Conservation (phyloP, 2,113 vertebrate genomes). For the Seriola rivoliana region DNA sequence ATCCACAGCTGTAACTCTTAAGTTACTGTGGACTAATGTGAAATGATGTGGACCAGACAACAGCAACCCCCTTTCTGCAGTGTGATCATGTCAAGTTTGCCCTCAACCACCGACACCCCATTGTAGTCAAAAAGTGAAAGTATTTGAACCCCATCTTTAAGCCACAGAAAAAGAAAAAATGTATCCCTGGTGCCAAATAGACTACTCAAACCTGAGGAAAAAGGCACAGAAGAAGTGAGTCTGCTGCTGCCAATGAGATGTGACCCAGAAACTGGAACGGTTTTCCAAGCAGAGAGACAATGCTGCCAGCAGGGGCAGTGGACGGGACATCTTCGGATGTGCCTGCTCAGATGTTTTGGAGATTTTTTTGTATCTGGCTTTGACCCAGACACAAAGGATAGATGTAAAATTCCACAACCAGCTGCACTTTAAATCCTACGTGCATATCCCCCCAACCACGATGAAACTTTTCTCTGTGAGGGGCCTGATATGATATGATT, state of each 20-base stretch:
- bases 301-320: constrained; percentile 3
- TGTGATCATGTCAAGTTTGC: neutral
- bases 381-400: constrained; percentile 55
- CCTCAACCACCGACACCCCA: neutral
- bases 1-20: constrained; percentile 21
- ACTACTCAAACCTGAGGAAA: constrained; percentile 44
- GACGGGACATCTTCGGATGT: constrained; percentile 33
- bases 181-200: constrained; percentile 23
- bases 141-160: constrained; percentile 30
- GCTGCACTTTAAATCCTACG: constrained; percentile 81
- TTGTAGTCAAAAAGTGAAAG: neutral
- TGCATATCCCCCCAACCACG: constrained; percentile 42
- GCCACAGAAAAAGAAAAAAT: constrained; percentile 4
- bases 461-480: constrained; percentile 44
- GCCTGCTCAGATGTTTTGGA: constrained; percentile 33
- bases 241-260: constrained; percentile 10
- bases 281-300: constrained; percentile 31
- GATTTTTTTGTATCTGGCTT: constrained; percentile 42
- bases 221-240: constrained; percentile 16
- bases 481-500: constrained; percentile 65
- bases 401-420: constrained; percentile 75
- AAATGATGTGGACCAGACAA: constrained; percentile 52
- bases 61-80: constrained; percentile 16
- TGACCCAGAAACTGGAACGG: constrained; percentile 14
- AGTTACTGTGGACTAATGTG: constrained; percentile 40